phyloP scores from a whole-genome alignment of 2,113 vertebrate genomes.

The Heteronetta atricapilla region DNA sequence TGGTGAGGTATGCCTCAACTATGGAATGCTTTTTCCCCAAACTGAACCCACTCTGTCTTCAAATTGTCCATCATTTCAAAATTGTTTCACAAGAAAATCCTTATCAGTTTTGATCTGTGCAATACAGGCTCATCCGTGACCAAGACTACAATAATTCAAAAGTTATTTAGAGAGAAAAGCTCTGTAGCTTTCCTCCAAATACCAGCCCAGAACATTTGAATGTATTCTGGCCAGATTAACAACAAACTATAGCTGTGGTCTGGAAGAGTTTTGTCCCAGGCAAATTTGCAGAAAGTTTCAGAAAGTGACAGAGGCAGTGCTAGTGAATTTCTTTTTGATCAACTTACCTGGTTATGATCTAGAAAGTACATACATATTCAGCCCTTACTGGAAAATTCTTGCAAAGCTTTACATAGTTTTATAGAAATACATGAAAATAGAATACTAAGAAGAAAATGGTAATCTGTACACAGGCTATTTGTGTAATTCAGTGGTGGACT shows the following conservation, averaged over 20 bases:
- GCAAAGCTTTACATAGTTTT: neutral
- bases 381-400: neutral
- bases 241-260: neutral
- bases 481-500: neutral
- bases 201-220: neutral
- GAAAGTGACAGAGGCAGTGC: neutral
- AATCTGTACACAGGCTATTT: neutral
- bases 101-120: too few relatives aligned
- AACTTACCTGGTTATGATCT: neutral
- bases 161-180: too few relatives aligned
- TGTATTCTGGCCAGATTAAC: neutral
- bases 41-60: neutral
- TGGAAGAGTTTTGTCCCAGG: neutral
- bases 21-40: neutral
- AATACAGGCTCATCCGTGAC: too few relatives aligned
- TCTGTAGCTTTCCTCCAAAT: neutral
- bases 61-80: too few relatives aligned
- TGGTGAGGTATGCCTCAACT: neutral
- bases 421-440: neutral
- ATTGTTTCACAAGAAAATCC: too few relatives aligned
- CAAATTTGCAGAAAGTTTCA: neutral
- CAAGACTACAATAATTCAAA: too few relatives aligned
- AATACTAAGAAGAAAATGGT: neutral
- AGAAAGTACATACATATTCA: neutral
- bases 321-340: neutral